phyloP scores from a whole-genome alignment of 2,797 vertebrate species.

The Platyrinchus mystaceus region DNA sequence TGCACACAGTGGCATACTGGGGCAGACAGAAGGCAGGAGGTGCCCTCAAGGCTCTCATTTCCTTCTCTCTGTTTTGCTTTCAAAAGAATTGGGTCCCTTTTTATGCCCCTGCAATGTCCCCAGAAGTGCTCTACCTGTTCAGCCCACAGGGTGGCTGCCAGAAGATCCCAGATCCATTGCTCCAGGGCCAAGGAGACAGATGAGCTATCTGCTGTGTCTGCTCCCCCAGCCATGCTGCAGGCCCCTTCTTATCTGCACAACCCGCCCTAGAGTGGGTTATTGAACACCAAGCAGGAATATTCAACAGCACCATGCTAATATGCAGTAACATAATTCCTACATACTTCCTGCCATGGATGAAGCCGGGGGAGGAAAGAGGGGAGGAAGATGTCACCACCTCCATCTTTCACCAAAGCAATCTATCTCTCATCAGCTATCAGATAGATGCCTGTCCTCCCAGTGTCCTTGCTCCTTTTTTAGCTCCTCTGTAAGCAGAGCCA shows the following conservation, averaged over 20 bases:
- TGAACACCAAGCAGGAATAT: neutral
- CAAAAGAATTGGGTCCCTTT: neutral
- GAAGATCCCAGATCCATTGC: neutral
- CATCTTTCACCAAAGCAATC: neutral
- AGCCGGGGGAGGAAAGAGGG: neutral
- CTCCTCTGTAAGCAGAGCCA: neutral
- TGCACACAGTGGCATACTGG: neutral
- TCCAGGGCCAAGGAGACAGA: neutral
- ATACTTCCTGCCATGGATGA: neutral
- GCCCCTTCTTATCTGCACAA: neutral
- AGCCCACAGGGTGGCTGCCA: neutral
- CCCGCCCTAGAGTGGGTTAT: neutral
- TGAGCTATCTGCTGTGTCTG: neutral
- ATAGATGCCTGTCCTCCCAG: accelerated
- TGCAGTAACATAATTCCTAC: neutral
- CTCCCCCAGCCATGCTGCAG: neutral
- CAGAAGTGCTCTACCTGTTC: neutral
- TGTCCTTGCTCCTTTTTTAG: constrained; percentile 11
- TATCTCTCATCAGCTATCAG: neutral
- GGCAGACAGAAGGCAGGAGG: neutral
- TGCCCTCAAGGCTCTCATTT: neutral
- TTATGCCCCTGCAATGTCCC: neutral
- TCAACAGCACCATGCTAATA: neutral
- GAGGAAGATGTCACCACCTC: neutral
- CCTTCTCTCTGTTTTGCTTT: neutral